These are phyloP conservation scores for Polyommatus icarus DNA, from an alignment of 2,888 invertebrate genomes.

Conservation along the genomic window DNA sequence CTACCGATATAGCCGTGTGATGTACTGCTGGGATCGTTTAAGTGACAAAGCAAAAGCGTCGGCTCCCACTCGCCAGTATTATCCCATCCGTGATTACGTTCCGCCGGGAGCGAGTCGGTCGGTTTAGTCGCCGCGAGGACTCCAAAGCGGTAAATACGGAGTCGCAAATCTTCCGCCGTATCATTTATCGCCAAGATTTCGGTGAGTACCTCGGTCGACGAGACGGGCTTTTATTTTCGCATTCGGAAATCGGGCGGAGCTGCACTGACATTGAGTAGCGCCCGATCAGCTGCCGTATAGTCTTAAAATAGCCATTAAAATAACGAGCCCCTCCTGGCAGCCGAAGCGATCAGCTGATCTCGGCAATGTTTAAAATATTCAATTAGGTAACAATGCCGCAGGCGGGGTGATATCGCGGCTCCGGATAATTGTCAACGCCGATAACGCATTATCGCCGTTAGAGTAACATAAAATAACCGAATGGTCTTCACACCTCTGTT, in stretches of 20 bases:
- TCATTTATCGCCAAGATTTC: conserved; percentile 77
- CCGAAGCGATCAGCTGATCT: conserved; percentile 75
- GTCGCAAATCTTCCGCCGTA: conserved; percentile 74
- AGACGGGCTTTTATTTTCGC: conserved; percentile 38
- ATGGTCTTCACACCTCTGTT: conserved; percentile 53
- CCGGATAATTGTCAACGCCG: conserved; percentile 49
- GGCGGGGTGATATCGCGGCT: conserved; percentile 52
- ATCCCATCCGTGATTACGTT: conserved; percentile 76
- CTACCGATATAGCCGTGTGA: conserved; percentile 63
- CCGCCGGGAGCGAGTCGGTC: conserved; percentile 72
- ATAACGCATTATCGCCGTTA: conserved; percentile 56
- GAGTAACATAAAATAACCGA: conserved; percentile 50
- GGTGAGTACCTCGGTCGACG: conserved; percentile 59
- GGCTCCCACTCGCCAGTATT: conserved; percentile 72
- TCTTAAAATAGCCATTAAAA: conserved; percentile 78
- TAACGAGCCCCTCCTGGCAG: conserved; percentile 75
- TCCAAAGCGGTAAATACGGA: conserved; percentile 79
- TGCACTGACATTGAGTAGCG: conserved; percentile 72
- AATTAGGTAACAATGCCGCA: conserved; percentile 66
- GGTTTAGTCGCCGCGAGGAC: conserved; percentile 75
- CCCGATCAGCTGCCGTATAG: conserved; percentile 72
- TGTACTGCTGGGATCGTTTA: conserved; percentile 69
- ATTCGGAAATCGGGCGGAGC: conserved; percentile 44
- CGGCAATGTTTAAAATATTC: conserved; percentile 66
- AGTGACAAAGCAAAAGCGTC: conserved; percentile 75